Percentiles rank a stretch among this genome's conserved stretches.
Evolutionary conservation across 2,888 invertebrate species (phyloP).

Genomic region (Drosophila tripunctata): DNA sequence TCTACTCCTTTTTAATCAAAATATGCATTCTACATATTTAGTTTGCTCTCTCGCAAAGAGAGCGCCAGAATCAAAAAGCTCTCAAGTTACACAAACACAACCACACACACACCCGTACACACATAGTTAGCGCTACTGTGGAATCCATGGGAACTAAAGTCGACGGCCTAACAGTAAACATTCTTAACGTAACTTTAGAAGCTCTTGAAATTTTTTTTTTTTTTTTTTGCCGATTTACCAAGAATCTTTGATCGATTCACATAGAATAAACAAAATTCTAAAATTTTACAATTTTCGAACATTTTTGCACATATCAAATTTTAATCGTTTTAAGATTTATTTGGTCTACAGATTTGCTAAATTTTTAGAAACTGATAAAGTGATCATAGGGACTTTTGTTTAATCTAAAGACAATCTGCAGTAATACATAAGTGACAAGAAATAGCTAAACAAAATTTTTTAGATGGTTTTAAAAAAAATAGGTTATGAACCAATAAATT

Average conservation of each 20-base stretch:
- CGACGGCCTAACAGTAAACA: constrained; percentile 48
- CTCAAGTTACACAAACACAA: constrained; percentile 32
- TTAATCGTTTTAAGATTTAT: no score
- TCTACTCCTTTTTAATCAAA: constrained; percentile 7
- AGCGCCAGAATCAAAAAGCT: constrained; percentile 20
- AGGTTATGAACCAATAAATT: no score
- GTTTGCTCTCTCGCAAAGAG: neutral
- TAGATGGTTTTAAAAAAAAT: no score
- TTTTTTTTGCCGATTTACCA: constrained; percentile 22
- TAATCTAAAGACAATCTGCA: no score
- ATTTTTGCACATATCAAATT: neutral
- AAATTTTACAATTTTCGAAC: no score
- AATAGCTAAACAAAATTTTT: no score
- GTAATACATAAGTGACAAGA: no score
- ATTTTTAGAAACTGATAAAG: no score
- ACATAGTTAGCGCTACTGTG: constrained; percentile 14
- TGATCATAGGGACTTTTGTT: no score
- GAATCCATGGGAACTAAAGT: constrained; percentile 41
- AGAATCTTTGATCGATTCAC: constrained; percentile 8
- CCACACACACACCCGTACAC: no score
- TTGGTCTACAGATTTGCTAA: no score
- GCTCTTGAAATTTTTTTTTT: constrained; percentile 4
- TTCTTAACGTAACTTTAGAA: constrained; percentile 51
- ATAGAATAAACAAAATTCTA: no score
- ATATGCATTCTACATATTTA: constrained; percentile 29